Evolutionary conservation across 2,888 invertebrate genomes (phyloP).

Genomic region (Harmothoe impar): DNA sequence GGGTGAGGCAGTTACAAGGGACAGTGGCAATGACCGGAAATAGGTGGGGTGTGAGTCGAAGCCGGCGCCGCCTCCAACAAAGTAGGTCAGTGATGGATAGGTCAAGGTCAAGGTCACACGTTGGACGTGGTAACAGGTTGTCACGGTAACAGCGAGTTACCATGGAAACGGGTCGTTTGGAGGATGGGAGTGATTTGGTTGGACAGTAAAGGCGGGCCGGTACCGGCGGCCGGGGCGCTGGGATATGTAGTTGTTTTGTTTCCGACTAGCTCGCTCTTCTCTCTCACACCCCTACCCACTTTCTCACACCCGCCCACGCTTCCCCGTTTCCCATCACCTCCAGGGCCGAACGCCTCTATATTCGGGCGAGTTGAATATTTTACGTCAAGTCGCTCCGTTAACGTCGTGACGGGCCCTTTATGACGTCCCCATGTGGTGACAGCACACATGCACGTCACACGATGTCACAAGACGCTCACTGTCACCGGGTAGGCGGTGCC

Average conservation of each 20-base stretch:
- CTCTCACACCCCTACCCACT: background rate
- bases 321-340: background rate
- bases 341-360: too few relatives aligned
- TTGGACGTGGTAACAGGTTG: constrained; percentile 5
- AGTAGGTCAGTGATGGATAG: constrained; percentile 23
- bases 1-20: too few relatives aligned
- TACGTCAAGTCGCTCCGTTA: background rate
- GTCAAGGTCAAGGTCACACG: background rate
- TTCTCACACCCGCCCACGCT: background rate
- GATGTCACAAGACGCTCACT: background rate
- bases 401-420: too few relatives aligned
- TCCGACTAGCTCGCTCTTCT: background rate
- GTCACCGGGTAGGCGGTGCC: background rate
- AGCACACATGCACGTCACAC: background rate
- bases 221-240: background rate
- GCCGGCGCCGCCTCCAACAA: too few relatives aligned
- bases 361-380: background rate
- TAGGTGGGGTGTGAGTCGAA: too few relatives aligned
- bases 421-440: background rate
- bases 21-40: too few relatives aligned
- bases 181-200: background rate
- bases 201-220: background rate
- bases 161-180: constrained; percentile 8
- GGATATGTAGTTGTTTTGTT: constrained; percentile 17
- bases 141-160: background rate